phyloP scores from a whole-genome alignment of 1,140 invertebrate species.

The Watersipora subatra region DNA sequence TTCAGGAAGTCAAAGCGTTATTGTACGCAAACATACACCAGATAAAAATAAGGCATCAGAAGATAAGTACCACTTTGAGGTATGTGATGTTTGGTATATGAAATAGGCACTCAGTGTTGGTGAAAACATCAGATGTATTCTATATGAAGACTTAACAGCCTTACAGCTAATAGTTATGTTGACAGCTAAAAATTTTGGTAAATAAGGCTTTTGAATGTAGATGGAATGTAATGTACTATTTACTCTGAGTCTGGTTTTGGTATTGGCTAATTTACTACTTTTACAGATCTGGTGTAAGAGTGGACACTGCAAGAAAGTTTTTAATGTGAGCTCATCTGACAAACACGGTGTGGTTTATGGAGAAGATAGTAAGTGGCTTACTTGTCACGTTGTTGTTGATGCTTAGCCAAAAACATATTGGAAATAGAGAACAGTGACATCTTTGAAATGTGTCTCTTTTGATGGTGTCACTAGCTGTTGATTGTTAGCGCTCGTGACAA shows the following conservation, averaged over 20 bases:
- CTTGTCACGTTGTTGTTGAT: not conserved
- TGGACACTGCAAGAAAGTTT: not conserved
- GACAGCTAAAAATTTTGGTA: not conserved
- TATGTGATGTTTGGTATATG: too few relatives aligned
- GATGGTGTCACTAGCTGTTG: too few relatives aligned
- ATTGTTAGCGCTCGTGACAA: too few relatives aligned
- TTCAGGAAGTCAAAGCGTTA: not conserved
- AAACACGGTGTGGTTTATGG: not conserved
- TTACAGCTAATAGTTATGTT: not conserved
- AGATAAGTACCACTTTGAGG: not conserved
- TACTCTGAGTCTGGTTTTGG: not conserved
- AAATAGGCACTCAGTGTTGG: too few relatives aligned
- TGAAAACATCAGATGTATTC: too few relatives aligned
- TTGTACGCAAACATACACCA: not conserved
- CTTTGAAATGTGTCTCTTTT: too few relatives aligned
- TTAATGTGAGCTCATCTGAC: not conserved
- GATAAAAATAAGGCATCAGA: not conserved
- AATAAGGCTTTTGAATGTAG: not conserved
- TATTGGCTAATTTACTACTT: too few relatives aligned
- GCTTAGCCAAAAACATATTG: not conserved
- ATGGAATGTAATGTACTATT: not conserved
- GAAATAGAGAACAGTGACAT: too few relatives aligned
- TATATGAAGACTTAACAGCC: too few relatives aligned
- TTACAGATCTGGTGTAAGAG: not conserved
- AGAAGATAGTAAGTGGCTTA: not conserved